These are phyloP conservation scores for Desmophyllum pertusum DNA, from an alignment of 92 coral and sea anemone genomes.

Conservation along the genomic window DNA sequence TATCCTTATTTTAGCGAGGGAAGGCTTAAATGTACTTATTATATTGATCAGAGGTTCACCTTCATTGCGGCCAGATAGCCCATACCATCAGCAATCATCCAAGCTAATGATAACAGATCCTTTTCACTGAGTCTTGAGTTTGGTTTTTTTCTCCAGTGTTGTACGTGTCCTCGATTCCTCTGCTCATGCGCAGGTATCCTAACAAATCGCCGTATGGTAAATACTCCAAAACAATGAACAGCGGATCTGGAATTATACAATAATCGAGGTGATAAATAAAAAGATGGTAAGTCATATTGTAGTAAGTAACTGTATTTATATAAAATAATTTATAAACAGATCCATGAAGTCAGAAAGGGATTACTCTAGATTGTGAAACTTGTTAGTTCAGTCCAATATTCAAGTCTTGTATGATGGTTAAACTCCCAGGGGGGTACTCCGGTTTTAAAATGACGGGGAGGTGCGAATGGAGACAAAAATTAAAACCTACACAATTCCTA, in stretches of 20 bases:
- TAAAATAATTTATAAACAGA: background rate
- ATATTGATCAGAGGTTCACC: slow-evolving; percentile 10
- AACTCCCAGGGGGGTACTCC: no score
- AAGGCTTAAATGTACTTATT: background rate
- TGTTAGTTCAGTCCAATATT: no score
- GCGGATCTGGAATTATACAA: background rate
- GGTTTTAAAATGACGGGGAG: no score
- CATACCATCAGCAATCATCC: slow-evolving; percentile 83
- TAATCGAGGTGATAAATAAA: no score
- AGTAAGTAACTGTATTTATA: background rate
- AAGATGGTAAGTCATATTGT: background rate
- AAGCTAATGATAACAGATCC: slow-evolving; percentile 51
- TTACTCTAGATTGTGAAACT: background rate
- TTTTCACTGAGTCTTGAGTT: slow-evolving; percentile 38
- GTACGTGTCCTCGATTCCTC: slow-evolving; percentile 63
- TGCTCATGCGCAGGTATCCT: slow-evolving; percentile 65
- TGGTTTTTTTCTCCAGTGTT: slow-evolving; percentile 66
- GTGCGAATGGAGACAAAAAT: no score
- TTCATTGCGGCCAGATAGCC: slow-evolving; percentile 49
- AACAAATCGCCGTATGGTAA: slow-evolving; percentile 68
- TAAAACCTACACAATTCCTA: no score
- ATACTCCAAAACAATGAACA: slow-evolving; percentile 34
- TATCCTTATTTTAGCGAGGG: background rate
- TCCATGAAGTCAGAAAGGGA: background rate
- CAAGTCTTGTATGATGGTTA: no score